Evolutionary conservation across 2,113 vertebrate genomes (phyloP).

Genomic region (Malurus alboscapulatus): DNA sequence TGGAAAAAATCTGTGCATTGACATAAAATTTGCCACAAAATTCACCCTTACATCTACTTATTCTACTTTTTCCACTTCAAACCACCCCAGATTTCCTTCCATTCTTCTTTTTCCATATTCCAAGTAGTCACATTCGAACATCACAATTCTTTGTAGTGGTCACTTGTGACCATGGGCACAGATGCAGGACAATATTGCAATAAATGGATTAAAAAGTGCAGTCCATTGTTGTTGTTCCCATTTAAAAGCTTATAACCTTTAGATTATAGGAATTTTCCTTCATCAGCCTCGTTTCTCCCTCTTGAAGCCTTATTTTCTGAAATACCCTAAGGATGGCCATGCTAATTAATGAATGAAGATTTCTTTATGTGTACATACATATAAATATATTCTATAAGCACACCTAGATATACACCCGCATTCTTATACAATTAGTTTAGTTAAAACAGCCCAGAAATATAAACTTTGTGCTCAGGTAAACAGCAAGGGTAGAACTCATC

Average conservation of each 20-base stretch:
- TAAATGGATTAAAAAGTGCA: background rate
- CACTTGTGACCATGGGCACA: background rate
- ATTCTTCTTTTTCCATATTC: background rate
- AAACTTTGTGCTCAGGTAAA: background rate
- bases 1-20: background rate
- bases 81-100: background rate
- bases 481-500: background rate
- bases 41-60: background rate
- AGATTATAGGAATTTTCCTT: background rate
- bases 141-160: background rate
- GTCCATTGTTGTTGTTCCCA: background rate
- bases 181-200: background rate
- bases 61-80: background rate
- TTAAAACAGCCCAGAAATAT: background rate
- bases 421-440: background rate
- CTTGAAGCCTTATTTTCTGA: background rate
- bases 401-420: background rate
- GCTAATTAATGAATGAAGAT: background rate
- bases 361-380: background rate
- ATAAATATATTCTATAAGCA: too few species aligned
- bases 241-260: constrained; percentile 1
- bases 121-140: background rate
- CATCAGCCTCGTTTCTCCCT: background rate
- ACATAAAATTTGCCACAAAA: background rate
- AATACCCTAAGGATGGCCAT: background rate